These are phyloP conservation scores for Eptatretus atami DNA, from an alignment of 2,797 vertebrate species.

Conservation along the genomic window DNA sequence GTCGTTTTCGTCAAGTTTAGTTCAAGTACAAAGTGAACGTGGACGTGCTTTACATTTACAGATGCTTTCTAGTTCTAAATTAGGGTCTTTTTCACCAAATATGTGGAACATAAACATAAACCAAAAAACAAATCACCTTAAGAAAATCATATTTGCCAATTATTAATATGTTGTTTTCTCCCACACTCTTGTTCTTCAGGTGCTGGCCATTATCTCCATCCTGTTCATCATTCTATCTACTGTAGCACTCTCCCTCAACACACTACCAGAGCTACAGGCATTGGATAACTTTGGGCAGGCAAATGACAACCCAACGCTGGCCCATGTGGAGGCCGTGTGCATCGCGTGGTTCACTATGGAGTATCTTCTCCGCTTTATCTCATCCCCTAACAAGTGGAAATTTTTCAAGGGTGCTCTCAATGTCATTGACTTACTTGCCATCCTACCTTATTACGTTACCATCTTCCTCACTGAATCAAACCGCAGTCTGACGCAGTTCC, in stretches of 20 bases:
- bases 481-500: neutral
- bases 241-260: neutral
- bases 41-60: no score
- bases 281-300: neutral
- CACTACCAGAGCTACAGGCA: neutral
- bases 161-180: no score
- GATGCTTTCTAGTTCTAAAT: no score
- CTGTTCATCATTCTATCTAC: conserved; percentile 1
- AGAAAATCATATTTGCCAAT: no score
- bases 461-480: conserved; percentile 2
- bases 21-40: no score
- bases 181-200: neutral
- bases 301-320: neutral
- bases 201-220: conserved; percentile 2
- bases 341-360: conserved; percentile 5
- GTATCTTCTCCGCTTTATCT: neutral
- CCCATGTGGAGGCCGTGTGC: conserved; percentile 1
- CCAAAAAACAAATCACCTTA: no score
- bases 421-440: conserved; percentile 3
- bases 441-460: neutral
- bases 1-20: no score
- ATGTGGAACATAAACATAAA: no score
- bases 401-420: conserved; percentile 3
- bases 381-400: conserved; percentile 3
- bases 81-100: no score